phyloP scores from a whole-genome alignment of 2,113 vertebrate species.

The Romanogobio albipinnatus region DNA sequence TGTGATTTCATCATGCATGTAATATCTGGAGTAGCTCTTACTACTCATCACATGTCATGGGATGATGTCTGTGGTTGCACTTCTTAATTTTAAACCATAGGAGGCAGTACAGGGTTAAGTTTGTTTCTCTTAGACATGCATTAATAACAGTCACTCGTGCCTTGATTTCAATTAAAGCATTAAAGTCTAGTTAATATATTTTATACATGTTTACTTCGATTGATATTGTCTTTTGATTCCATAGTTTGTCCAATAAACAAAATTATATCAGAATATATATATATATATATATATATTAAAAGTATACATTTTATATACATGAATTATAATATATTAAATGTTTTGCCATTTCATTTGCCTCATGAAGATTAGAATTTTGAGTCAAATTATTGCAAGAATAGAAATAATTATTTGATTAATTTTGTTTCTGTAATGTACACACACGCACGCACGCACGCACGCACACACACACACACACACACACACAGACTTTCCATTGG shows the following conservation, averaged over 20 bases:
- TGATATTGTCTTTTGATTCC: neutral
- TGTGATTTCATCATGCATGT: neutral
- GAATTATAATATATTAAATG: no score
- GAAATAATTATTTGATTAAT: no score
- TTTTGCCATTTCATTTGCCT: no score
- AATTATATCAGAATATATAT: no score
- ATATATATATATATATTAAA: no score
- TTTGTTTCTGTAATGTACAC: no score
- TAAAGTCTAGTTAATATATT: no score
- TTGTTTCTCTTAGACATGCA: neutral
- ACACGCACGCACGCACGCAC: neutral
- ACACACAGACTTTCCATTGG: no score
- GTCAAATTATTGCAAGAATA: neutral
- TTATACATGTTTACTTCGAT: neutral
- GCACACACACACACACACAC: neutral
- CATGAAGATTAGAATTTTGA: neutral
- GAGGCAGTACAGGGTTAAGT: neutral
- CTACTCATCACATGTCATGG: neutral
- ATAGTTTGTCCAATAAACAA: neutral
- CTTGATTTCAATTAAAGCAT: neutral
- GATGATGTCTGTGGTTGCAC: neutral
- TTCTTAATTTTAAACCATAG: neutral
- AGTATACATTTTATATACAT: no score
- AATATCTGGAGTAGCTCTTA: neutral
- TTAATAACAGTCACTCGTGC: neutral